A percentile compares a stretch with the other conserved stretches of the same genome.
phyloP scores from a whole-genome alignment of 2,113 vertebrate genomes.

The Chaetorhynchus papuensis region DNA sequence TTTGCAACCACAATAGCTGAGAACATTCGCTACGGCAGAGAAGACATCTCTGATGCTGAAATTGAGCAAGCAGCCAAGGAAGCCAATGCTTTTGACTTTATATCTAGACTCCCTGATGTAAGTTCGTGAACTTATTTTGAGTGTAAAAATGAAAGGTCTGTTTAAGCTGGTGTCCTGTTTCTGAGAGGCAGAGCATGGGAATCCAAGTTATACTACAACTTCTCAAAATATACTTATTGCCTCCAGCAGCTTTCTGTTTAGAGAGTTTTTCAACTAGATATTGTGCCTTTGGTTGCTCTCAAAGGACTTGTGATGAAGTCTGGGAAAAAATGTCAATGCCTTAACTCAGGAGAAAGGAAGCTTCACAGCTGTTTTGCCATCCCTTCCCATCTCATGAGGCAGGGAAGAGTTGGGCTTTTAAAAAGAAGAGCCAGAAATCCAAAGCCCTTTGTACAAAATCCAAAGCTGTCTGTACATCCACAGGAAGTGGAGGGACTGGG shows the following conservation, averaged over 20 bases:
- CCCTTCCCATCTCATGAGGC: background rate
- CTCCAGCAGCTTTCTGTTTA: background rate
- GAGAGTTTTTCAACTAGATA: background rate
- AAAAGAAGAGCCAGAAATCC: background rate
- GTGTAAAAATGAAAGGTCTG: background rate
- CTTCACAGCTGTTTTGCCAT: background rate
- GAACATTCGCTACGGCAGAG: slow-evolving; percentile 63
- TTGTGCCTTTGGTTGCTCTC: background rate
- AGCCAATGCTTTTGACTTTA: slow-evolving; percentile 74
- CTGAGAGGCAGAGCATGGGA: background rate
- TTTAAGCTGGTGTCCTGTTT: background rate
- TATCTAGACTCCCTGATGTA: slow-evolving; percentile 70
- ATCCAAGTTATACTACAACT: background rate
- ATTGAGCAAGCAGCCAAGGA: slow-evolving; percentile 69
- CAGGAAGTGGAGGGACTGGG: background rate
- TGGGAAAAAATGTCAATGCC: background rate
- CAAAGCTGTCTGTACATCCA: background rate
- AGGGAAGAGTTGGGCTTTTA: background rate
- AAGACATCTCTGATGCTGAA: slow-evolving; percentile 65
- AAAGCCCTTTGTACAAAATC: background rate
- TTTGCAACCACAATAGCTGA: slow-evolving; percentile 71
- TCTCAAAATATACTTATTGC: background rate
- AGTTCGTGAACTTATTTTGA: background rate
- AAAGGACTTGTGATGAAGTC: background rate
- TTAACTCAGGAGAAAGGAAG: background rate